Evolutionary conservation across 1,140 invertebrate species (phyloP).

Genomic region (Drosophila sulfurigaster): DNA sequence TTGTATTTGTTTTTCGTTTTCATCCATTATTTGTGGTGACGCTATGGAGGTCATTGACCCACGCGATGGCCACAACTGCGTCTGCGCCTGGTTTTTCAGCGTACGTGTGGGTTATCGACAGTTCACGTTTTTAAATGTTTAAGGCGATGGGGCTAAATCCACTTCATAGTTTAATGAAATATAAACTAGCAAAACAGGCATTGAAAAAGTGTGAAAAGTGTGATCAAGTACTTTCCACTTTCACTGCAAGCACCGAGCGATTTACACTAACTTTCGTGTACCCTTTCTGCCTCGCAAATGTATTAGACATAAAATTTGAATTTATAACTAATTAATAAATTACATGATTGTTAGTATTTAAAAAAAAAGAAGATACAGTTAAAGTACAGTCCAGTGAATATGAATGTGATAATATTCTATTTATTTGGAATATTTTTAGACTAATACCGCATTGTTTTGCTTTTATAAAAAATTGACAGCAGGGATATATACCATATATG

Average conservation of each 20-base stretch:
- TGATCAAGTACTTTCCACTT: constrained; percentile 34
- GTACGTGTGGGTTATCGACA: constrained; percentile 35
- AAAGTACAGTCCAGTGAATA: no score
- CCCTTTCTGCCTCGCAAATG: constrained; percentile 1
- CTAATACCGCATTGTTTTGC: no score
- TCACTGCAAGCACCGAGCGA: constrained; percentile 8
- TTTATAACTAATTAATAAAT: no score
- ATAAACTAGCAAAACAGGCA: constrained; percentile 17
- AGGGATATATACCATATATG: no score
- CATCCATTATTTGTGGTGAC: constrained; percentile 22
- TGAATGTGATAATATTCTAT: no score
- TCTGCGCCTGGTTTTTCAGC: constrained; percentile 38
- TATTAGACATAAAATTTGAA: no score
- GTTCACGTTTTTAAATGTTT: constrained; percentile 39
- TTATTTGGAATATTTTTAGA: no score
- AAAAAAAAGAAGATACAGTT: no score
- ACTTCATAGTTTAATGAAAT: constrained; percentile 39
- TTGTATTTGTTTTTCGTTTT: no score
- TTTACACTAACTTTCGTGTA: not conserved
- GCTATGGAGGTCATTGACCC: constrained; percentile 52
- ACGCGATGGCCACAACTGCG: constrained; percentile 17
- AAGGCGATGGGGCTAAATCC: constrained; percentile 47
- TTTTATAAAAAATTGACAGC: no score
- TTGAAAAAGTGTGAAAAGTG: constrained; percentile 5
- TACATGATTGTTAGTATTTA: no score